Evolutionary conservation across 2,113 vertebrate genomes (phyloP), one percentile per base, ranked within the genome.

Genomic region (Eudorcas thomsonii): DNA sequence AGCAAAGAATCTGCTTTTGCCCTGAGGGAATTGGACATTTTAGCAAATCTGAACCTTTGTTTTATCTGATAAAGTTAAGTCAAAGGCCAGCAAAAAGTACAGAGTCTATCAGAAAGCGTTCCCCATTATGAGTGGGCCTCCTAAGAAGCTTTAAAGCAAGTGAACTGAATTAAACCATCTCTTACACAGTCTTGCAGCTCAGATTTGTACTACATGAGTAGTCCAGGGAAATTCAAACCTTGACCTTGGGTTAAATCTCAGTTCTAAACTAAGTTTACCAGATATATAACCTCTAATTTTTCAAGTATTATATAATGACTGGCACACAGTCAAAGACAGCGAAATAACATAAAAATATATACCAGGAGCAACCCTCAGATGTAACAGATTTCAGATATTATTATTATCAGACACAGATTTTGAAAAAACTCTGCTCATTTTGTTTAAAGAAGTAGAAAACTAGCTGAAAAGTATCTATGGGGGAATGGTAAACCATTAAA

Each of bases 301-400:
- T 91, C 36, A 92, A 94, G n/a, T 17, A 52, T 90, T 95, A 90
- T 95, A 52, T 90, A 96, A 90, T 95, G 74, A 74, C n/a, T 43
- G 85, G 48, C 54, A 97, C 64, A 90, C 3, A 93, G 50, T 95
- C 67, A 78, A 94, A 96, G 48, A 54, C 89, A 88, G 85, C 59
- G 59, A 89, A 89, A 94, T 78, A 91, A 28, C 26, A 60, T n/a
- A 52, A 59, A 86, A 96, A 84, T 82, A 71, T 54, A 91, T 82
- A 86, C 43, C 25, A 2, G 25, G 33, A 81, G 36, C 60, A 71
- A 57, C 25, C 25, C 60, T 77, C 25, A 93, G 86, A 64, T 59
- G 45, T 83, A 87, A 71, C 50, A 28, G 80, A 78, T 81, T 96
- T 88, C 74, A 81, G 83, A 64, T 88, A 64, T 28, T 59, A 23